Evolutionary conservation across 2,113 vertebrate genomes (phyloP).

Genomic region (Silurus asotus): DNA sequence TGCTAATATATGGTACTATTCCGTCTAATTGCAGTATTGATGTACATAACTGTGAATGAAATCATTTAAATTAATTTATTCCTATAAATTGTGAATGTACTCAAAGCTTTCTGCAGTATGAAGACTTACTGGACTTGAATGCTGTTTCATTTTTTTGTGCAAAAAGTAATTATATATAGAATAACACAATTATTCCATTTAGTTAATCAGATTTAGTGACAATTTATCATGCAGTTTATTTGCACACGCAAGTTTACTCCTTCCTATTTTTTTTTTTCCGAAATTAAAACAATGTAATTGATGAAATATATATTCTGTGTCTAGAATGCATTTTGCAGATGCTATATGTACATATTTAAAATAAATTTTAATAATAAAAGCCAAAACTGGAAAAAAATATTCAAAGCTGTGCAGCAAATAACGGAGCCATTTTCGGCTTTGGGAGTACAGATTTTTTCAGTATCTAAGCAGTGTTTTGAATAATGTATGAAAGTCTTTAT

Average conservation of each 20-base stretch:
- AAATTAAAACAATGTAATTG: constrained; percentile 80
- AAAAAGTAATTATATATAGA: constrained; percentile 83
- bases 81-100: constrained; percentile 98
- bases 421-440: constrained; percentile 99
- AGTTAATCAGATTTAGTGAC: constrained; percentile 80
- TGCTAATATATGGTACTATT: constrained; percentile 79
- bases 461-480: constrained; percentile 99
- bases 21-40: constrained; percentile 79
- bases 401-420: constrained; percentile 86
- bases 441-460: constrained; percentile 96
- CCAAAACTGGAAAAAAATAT: constrained; percentile 77
- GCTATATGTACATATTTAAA: constrained; percentile 89
- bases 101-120: constrained; percentile 91
- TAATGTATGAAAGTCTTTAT: constrained; percentile 96
- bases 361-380: constrained; percentile 79
- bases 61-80: constrained; percentile 85
- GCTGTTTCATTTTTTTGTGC: constrained; percentile 88
- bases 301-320: constrained; percentile 80
- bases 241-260: constrained; percentile 88
- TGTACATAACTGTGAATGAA: constrained; percentile 97
- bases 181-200: constrained; percentile 76
- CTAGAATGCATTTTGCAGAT: constrained; percentile 89
- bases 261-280: constrained; percentile 77
- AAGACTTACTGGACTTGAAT: constrained; percentile 87
- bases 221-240: constrained; percentile 80